A percentile compares a stretch with the other conserved stretches of the same genome.
These are phyloP conservation scores for Thymallus thymallus DNA, from an alignment of 2,113 vertebrate genomes.

Conservation along the genomic window DNA sequence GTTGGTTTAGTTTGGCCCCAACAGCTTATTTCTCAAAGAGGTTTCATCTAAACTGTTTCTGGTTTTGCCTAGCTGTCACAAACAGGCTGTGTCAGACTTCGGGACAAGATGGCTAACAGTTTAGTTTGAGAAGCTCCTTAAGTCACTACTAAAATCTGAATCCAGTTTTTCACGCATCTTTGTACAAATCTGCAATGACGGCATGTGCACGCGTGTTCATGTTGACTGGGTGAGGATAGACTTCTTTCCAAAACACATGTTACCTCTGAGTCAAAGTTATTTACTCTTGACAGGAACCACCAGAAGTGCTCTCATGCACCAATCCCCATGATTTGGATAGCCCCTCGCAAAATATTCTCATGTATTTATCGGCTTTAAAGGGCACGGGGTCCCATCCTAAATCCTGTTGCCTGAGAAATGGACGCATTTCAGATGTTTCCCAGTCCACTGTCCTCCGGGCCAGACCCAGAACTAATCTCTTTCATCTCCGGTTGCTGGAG, in stretches of 20 bases:
- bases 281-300: constrained; percentile 53
- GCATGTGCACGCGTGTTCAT: constrained; percentile 11
- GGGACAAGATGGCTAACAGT: too few relatives aligned
- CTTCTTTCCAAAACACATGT: constrained; percentile 12
- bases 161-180: too few relatives aligned
- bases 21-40: too few relatives aligned
- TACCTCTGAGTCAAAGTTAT: constrained; percentile 48
- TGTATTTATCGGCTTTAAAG: constrained; percentile 54
- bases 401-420: constrained; percentile 52
- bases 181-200: constrained; percentile 1
- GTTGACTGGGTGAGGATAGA: neutral
- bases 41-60: too few relatives aligned
- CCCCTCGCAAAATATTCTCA: constrained; percentile 31
- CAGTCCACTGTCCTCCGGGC: constrained; percentile 59
- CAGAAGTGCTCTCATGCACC: constrained; percentile 39
- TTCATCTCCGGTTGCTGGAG: constrained; percentile 60
- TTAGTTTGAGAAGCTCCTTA: too few relatives aligned
- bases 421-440: constrained; percentile 58
- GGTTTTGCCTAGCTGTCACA: too few relatives aligned
- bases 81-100: too few relatives aligned
- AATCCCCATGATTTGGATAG: constrained; percentile 35
- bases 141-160: too few relatives aligned
- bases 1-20: too few relatives aligned
- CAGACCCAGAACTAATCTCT: constrained; percentile 64
- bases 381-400: constrained; percentile 50